Base-by-base conservation (phyloP, 23 tunicate genomes). In the Trididemnum nubilum region DNA sequence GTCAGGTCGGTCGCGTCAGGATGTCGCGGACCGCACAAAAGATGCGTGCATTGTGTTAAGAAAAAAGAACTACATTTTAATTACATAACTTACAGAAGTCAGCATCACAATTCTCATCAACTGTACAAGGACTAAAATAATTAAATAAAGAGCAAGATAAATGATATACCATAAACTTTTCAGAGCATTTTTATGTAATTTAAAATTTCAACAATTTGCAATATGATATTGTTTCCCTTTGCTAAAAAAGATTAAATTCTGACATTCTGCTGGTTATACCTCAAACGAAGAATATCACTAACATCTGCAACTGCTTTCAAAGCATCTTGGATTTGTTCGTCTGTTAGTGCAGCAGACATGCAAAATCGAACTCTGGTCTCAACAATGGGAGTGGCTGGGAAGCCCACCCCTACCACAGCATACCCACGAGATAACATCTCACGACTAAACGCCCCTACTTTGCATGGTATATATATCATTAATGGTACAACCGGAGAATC, bases 401-500 rank as follows among this genome's bases (percentile, higher is more conserved):
- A 88, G 1, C 94, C 94, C 3, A 85, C 94, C 2, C 84, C 94
- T 51, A 88, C 94, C 27, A 88, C 89, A 30, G 94, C 94, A 79
- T 73, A 84, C 28, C 94, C 94, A 33, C 82, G 83, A 21, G 88
- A 61, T 50, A 73, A 31, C 88, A 88, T 83, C 37, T 84, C 82
- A 34, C 94, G 77, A 65, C 94, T 76, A 33, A 84, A 88, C n/a
- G 85, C 80, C 24, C 77, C 88, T 18, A 87, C 18, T 31, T 87
- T 87, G 64, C 76, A 38, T 1, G 92, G 92, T 28, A 63, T 21
- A 63, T 87, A 87, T 1, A 87, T 22, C 86, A 87, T 71, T 50
- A 83, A 33, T 1, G 92, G 92, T 7, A 87, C 92, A 22, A 87
- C 92, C 0, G 92, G 92, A 29, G 92, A 87, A 30, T 73, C 86